Evolutionary conservation across 2,888 invertebrate species (phyloP).

Genomic region (Temnothorax ravouxi): DNA sequence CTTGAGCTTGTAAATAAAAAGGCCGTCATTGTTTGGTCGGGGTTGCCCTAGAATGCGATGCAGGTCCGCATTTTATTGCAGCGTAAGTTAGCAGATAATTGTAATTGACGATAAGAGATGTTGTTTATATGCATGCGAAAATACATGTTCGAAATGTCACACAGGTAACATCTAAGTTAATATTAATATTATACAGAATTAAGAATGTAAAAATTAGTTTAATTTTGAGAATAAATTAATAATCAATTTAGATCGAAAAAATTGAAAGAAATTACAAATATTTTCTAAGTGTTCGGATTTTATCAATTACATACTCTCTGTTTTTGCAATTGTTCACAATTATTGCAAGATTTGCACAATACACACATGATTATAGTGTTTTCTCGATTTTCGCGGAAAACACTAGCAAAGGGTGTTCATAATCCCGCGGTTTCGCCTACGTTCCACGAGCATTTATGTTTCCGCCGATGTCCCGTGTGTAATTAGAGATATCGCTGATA

Average conservation of each 20-base stretch:
- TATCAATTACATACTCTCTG: not conserved
- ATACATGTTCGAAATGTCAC: not conserved
- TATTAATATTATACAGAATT: not conserved
- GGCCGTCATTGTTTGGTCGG: constrained; percentile 35
- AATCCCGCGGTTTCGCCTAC: constrained; percentile 39
- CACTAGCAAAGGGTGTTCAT: not conserved
- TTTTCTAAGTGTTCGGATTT: not conserved
- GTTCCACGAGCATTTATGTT: constrained; percentile 12
- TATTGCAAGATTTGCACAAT: constrained; percentile 13
- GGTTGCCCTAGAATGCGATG: constrained; percentile 37
- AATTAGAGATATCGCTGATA: constrained; percentile 46
- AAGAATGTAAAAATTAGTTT: not conserved
- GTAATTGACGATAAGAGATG: constrained; percentile 9
- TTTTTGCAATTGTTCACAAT: not conserved
- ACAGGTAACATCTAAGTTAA: not conserved
- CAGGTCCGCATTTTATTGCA: constrained; percentile 19
- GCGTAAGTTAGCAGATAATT: constrained; percentile 19
- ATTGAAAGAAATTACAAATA: not conserved
- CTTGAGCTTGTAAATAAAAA: constrained; percentile 44
- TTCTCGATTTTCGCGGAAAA: constrained; percentile 32
- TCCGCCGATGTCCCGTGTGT: not conserved
- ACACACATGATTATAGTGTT: not conserved
- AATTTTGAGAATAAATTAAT: not conserved
- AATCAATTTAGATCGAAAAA: not conserved
- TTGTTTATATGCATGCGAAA: not conserved